Evolutionary conservation across 2,888 invertebrate species (phyloP).

Genomic region (Eledona agricola): DNA sequence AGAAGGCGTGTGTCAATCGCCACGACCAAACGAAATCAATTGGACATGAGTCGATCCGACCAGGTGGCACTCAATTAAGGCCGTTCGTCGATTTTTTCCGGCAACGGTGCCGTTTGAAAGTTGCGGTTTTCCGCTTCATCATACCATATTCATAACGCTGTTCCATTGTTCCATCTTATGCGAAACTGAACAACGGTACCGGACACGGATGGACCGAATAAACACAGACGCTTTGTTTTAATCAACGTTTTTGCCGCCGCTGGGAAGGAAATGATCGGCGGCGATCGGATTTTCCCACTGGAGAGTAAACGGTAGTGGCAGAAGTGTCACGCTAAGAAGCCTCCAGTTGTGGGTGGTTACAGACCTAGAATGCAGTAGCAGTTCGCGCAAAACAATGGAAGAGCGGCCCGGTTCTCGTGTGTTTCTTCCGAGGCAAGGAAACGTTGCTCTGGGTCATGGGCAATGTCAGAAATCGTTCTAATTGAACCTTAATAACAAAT

Average conservation of each 20-base stretch:
- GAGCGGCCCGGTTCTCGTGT: slow-evolving; percentile 10
- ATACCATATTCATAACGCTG: slow-evolving; percentile 9
- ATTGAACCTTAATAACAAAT: slow-evolving; percentile 22
- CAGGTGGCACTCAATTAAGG: slow-evolving; percentile 16
- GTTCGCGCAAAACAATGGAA: slow-evolving; percentile 4
- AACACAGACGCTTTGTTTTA: slow-evolving; percentile 12
- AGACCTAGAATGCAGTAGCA: slow-evolving; percentile 4
- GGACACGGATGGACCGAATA: slow-evolving; percentile 7
- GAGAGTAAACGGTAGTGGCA: slow-evolving; percentile 2
- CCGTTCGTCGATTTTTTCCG: slow-evolving; percentile 15
- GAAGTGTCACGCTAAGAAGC: slow-evolving; percentile 22
- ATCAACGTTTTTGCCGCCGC: slow-evolving; percentile 14
- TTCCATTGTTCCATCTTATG: slow-evolving; percentile 21
- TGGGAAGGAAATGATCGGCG: too few species aligned
- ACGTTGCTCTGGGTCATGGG: slow-evolving; percentile 27
- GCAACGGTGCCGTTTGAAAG: slow-evolving; percentile 8
- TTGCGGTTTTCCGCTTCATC: slow-evolving; percentile 29
- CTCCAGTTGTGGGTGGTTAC: slow-evolving; percentile 6
- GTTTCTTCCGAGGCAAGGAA: too few species aligned
- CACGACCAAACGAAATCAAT: slow-evolving; percentile 21
- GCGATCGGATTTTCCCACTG: slow-evolving; percentile 3
- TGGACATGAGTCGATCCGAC: slow-evolving; percentile 16
- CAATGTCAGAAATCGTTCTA: slow-evolving; percentile 26
- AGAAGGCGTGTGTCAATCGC: slow-evolving; percentile 19
- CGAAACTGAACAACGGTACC: slow-evolving; percentile 23